Evolutionary conservation across 2,888 invertebrate genomes (phyloP).

Genomic region (Alloscopus bannaensis): DNA sequence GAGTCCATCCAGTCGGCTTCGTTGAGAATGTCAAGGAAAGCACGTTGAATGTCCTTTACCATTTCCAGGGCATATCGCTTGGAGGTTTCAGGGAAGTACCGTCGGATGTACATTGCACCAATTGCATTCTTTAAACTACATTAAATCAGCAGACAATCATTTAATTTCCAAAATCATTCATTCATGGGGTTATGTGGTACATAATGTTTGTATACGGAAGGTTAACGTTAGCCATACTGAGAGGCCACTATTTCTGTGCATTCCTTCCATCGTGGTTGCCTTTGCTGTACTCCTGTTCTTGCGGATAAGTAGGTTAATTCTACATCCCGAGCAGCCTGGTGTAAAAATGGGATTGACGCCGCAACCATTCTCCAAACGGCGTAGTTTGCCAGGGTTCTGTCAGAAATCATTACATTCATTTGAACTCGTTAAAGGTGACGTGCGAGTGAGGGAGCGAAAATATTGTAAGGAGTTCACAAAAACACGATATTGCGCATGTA

Average conservation of each 20-base stretch:
- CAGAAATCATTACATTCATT: no score
- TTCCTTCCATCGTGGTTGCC: slow-evolving; percentile 93
- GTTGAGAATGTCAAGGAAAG: slow-evolving; percentile 87
- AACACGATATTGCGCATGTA: no score
- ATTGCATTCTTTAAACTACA: slow-evolving; percentile 75
- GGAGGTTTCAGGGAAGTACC: slow-evolving; percentile 89
- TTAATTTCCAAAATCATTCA: not conserved
- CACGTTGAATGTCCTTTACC: slow-evolving; percentile 86
- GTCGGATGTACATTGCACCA: slow-evolving; percentile 89
- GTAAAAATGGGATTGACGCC: slow-evolving; percentile 83
- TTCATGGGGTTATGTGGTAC: not conserved
- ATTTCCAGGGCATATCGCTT: slow-evolving; percentile 83
- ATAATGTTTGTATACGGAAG: slow-evolving; percentile 2
- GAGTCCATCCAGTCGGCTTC: slow-evolving; percentile 94
- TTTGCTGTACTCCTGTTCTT: slow-evolving; percentile 87
- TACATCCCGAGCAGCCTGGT: slow-evolving; percentile 84
- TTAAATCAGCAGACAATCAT: not conserved
- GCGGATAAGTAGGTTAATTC: slow-evolving; percentile 88
- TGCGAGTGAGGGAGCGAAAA: no score
- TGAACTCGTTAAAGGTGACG: no score
- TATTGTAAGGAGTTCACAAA: no score
- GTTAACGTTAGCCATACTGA: slow-evolving; percentile 36
- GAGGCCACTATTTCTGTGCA: slow-evolving; percentile 82
- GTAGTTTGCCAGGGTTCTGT: slow-evolving; percentile 88
- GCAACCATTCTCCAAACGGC: slow-evolving; percentile 93